These are phyloP conservation scores for Pyrochroa serraticornis DNA, from an alignment of 2,888 invertebrate genomes.

Conservation along the genomic window DNA sequence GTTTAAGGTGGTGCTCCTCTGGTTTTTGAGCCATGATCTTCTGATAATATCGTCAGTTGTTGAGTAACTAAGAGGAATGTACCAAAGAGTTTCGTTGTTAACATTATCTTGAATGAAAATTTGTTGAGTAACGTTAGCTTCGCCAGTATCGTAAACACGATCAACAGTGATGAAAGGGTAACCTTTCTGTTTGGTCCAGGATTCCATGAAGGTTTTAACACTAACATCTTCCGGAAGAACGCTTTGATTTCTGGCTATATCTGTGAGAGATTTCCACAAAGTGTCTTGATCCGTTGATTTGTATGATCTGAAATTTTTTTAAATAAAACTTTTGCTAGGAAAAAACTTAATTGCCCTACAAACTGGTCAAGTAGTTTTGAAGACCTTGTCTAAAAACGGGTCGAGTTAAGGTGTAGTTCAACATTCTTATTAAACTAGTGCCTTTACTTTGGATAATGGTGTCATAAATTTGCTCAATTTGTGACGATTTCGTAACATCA, in stretches of 20 bases:
- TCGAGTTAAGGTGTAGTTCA: slow-evolving; percentile 63
- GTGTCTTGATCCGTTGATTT: slow-evolving; percentile 69
- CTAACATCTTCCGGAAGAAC: slow-evolving; percentile 57
- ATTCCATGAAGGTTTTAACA: slow-evolving; percentile 69
- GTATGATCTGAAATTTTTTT: slow-evolving; percentile 59
- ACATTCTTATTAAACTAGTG: slow-evolving; percentile 66
- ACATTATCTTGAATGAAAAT: slow-evolving; percentile 48
- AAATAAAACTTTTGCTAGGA: neutral
- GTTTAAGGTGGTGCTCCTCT: slow-evolving; percentile 42
- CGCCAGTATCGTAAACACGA: slow-evolving; percentile 61
- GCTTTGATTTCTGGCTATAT: slow-evolving; percentile 43
- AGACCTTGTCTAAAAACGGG: slow-evolving; percentile 62
- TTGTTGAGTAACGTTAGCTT: slow-evolving; percentile 61
- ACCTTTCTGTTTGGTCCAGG: slow-evolving; percentile 75
- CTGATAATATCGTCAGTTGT: slow-evolving; percentile 38
- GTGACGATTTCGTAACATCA: slow-evolving; percentile 60
- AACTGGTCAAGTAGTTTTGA: slow-evolving; percentile 62
- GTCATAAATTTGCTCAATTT: slow-evolving; percentile 68
- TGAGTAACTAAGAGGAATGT: slow-evolving; percentile 65
- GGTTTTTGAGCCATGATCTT: slow-evolving; percentile 47
- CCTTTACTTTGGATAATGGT: slow-evolving; percentile 54
- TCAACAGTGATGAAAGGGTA: slow-evolving; percentile 69
- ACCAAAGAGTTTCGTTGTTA: slow-evolving; percentile 58
- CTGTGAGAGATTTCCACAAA: slow-evolving; percentile 67
- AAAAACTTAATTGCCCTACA: slow-evolving; percentile 55